phyloP scores from a whole-genome alignment of 2,797 vertebrate species.

The Intellagama lesueurii region DNA sequence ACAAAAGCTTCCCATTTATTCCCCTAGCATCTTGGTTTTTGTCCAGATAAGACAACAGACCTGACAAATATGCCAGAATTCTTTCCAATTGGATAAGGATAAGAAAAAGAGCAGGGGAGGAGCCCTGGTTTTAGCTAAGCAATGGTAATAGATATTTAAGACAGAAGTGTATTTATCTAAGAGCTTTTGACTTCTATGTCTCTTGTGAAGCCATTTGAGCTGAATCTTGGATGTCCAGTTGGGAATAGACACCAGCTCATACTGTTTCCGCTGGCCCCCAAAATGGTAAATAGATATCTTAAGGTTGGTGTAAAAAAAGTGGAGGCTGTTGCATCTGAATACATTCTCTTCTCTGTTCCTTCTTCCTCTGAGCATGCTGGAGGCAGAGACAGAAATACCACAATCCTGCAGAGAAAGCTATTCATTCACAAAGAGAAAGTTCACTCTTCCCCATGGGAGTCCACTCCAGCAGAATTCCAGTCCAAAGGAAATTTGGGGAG shows the following conservation, averaged over 20 bases:
- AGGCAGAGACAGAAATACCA: conserved; percentile 20
- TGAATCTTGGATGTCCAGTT: neutral
- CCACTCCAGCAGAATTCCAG: conserved; percentile 20
- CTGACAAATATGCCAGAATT: neutral
- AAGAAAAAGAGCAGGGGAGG: no score
- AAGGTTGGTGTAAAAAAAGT: neutral
- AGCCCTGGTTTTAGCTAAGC: neutral
- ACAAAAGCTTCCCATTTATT: neutral
- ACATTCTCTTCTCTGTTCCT: neutral
- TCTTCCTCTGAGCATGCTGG: neutral
- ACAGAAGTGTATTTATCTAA: conserved; percentile 4
- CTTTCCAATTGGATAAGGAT: neutral
- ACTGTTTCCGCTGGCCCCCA: neutral
- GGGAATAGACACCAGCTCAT: neutral
- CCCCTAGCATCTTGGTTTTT: neutral
- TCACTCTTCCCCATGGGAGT: neutral
- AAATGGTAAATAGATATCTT: fast-evolving
- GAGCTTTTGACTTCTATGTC: neutral
- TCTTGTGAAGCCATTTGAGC: neutral
- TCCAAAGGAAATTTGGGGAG: neutral
- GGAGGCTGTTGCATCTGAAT: neutral
- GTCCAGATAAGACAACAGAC: neutral
- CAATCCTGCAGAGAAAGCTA: neutral
- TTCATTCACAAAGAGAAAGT: conserved; percentile 9
- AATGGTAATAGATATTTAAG: neutral